A percentile compares a stretch with the other conserved stretches of the same genome.
Conservation (phyloP, 2,797 vertebrate genomes). For the Parotocinclus haroldoi region DNA sequence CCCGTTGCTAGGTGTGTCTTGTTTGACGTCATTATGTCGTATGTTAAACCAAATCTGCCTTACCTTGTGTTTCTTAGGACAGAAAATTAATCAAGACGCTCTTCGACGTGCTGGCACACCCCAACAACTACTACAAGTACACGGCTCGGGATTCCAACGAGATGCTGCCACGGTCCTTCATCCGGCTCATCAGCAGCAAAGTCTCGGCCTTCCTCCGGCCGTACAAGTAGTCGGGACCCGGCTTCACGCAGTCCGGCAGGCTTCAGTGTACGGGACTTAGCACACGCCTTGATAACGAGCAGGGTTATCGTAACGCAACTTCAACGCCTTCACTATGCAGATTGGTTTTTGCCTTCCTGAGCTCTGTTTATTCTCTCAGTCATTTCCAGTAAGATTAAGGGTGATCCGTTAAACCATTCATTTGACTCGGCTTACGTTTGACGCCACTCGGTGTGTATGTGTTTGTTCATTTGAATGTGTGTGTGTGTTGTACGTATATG, state of each 20-base stretch:
- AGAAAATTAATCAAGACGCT: conserved; percentile 99
- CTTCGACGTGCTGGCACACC: conserved; percentile 95
- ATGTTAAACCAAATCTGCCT: background rate
- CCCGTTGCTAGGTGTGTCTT: too few species aligned
- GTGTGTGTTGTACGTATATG: conserved; percentile 6
- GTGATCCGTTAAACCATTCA: conserved; percentile 1
- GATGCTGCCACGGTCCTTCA: conserved; percentile 97
- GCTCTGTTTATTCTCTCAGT: conserved; percentile 21
- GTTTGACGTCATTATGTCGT: background rate
- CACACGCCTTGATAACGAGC: conserved; percentile 40
- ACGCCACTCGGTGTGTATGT: conserved; percentile 33
- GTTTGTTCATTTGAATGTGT: conserved; percentile 10
- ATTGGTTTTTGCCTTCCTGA: conserved; percentile 36
- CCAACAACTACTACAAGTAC: conserved; percentile 99
- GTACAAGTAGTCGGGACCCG: conserved; percentile 83
- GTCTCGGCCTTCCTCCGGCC: conserved; percentile 94
- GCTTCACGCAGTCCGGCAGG: conserved; percentile 24
- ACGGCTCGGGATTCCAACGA: conserved; percentile 95
- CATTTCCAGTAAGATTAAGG: conserved; percentile 19
- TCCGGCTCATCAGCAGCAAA: conserved; percentile 97
- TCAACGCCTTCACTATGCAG: conserved; percentile 49
- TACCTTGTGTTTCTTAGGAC: conserved; percentile 70
- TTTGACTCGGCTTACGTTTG: conserved; percentile 9
- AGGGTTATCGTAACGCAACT: background rate
- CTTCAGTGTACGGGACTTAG: conserved; percentile 47